Percentiles rank a stretch among this genome's conserved stretches.
phyloP scores from a whole-genome alignment of 1,140 invertebrate genomes.

The Helicoverpa zea region DNA sequence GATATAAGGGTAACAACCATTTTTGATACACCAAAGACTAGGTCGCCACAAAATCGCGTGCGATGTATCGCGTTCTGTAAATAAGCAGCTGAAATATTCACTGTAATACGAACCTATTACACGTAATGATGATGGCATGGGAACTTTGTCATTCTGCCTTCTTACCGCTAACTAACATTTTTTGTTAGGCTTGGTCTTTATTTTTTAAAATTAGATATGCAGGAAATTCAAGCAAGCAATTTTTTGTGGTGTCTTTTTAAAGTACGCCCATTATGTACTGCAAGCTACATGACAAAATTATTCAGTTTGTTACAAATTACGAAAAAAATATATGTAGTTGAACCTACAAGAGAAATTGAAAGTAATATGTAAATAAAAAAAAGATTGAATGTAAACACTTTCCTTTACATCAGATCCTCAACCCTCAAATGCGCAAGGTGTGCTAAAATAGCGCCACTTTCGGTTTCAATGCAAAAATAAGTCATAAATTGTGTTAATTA shows the following conservation, averaged over 20 bases:
- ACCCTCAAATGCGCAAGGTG: slow-evolving; percentile 1
- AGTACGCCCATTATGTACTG: not conserved
- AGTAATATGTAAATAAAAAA: not conserved
- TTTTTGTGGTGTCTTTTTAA: slow-evolving; percentile 8
- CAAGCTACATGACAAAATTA: not conserved
- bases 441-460: slow-evolving; percentile 67
- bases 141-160: slow-evolving; percentile 72
- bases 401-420: not conserved
- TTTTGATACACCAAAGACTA: slow-evolving; percentile 36
- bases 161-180: slow-evolving; percentile 43
- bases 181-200: slow-evolving; percentile 18
- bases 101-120: slow-evolving; percentile 77
- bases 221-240: slow-evolving; percentile 24
- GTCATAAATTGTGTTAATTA: slow-evolving; percentile 62
- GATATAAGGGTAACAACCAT: slow-evolving; percentile 3
- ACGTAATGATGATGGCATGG: slow-evolving; percentile 81
- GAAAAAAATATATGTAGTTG: too few species aligned
- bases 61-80: slow-evolving; percentile 68
- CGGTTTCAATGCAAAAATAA: slow-evolving; percentile 66
- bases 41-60: slow-evolving; percentile 65
- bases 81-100: slow-evolving; percentile 81
- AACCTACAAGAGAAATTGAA: too few species aligned
- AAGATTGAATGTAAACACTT: not conserved
- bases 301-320: not conserved
- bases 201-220: slow-evolving; percentile 31